phyloP scores from a whole-genome alignment of 2,113 vertebrate species.

The Hyaena hyaena region DNA sequence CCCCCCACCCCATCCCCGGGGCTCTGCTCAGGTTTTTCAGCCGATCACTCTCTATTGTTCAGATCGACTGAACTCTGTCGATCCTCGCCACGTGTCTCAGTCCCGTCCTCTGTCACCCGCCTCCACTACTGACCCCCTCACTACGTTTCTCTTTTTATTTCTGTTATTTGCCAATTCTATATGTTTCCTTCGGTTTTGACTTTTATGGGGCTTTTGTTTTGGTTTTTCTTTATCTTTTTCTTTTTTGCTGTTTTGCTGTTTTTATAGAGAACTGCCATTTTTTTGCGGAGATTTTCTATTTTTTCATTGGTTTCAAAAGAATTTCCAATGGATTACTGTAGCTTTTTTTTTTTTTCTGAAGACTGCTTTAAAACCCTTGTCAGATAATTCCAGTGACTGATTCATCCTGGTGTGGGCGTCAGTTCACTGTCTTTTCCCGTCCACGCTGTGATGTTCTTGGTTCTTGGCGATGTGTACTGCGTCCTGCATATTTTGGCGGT shows the following conservation, averaged over 20 bases:
- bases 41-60: background rate
- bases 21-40: no score
- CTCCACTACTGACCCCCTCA: background rate
- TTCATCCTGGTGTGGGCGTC: background rate
- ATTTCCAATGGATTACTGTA: background rate
- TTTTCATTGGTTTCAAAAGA: background rate
- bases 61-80: no score
- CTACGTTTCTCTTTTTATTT: background rate
- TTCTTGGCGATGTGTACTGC: background rate
- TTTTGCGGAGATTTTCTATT: background rate
- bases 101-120: background rate
- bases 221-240: no score
- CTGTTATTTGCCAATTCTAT: background rate
- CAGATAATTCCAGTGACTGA: background rate
- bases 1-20: background rate
- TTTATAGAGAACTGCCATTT: background rate
- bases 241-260: background rate
- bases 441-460: background rate
- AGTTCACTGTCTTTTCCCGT: background rate
- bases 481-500: background rate
- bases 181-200: background rate
- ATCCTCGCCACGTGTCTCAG: background rate
- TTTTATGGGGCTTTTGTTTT: no score
- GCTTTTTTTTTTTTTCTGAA: background rate
- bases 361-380: background rate